These are phyloP conservation scores for Embidobia sp. DNA, from an alignment of 2,888 invertebrate species.

Conservation along the genomic window DNA sequence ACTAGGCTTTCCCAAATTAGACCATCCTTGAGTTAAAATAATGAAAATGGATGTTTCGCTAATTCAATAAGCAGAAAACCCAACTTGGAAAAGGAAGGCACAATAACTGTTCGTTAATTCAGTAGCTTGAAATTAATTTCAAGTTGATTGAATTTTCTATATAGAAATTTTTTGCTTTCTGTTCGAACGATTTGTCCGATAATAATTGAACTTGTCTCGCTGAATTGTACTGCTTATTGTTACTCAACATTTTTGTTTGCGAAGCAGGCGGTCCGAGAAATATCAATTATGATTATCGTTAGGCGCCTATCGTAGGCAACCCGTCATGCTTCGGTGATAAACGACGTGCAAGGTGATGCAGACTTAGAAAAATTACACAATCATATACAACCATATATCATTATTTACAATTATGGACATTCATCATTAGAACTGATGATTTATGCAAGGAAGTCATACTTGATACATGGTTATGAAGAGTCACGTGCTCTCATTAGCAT, in stretches of 20 bases:
- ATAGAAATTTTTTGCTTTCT: too few relatives aligned
- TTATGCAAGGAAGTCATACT: slow-evolving; percentile 33
- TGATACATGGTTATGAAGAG: slow-evolving; percentile 35
- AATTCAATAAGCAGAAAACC: too few relatives aligned
- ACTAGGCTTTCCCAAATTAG: too few relatives aligned
- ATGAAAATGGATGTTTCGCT: slow-evolving; percentile 4
- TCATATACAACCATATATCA: slow-evolving; percentile 39
- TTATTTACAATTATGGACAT: slow-evolving; percentile 47
- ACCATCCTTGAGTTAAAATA: too few relatives aligned
- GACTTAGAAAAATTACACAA: slow-evolving; percentile 53
- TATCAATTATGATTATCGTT: slow-evolving; percentile 44
- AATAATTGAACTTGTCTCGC: too few relatives aligned
- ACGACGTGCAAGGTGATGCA: slow-evolving; percentile 25
- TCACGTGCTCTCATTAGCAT: slow-evolving; percentile 10
- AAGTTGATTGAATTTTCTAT: too few relatives aligned
- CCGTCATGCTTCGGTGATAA: slow-evolving; percentile 44
- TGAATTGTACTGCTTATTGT: too few relatives aligned
- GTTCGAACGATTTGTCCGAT: too few relatives aligned
- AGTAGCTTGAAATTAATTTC: too few relatives aligned
- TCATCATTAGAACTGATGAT: slow-evolving; percentile 44
- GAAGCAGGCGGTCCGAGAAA: slow-evolving; percentile 2
- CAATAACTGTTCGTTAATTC: too few relatives aligned
- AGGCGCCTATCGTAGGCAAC: slow-evolving; percentile 36
- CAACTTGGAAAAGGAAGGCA: too few relatives aligned
- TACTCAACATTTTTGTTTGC: too few relatives aligned